Conservation (phyloP, 1,140 invertebrate species). For the Cotesia glomerata region DNA sequence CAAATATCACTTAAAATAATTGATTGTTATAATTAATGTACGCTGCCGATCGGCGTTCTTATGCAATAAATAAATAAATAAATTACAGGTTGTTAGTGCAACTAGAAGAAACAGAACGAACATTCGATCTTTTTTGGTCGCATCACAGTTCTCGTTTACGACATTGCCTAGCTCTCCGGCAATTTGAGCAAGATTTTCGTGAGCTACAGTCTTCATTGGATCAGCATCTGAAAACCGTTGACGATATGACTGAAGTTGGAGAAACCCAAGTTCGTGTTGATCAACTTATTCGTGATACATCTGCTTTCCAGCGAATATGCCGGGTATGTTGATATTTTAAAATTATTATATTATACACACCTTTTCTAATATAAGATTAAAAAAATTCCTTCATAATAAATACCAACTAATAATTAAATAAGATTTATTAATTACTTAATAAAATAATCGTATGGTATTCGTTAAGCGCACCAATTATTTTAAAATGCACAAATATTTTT, state of each 20-base stretch:
- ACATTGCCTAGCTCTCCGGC: constrained; percentile 86
- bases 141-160: constrained; percentile 86
- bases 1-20: too few relatives aligned
- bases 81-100: constrained; percentile 83
- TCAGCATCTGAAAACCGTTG: constrained; percentile 74
- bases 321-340: constrained; percentile 62
- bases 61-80: too few relatives aligned
- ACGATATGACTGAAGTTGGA: constrained; percentile 85
- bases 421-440: neutral
- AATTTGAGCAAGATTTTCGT: constrained; percentile 89
- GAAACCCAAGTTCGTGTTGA: constrained; percentile 82
- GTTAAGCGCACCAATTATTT: neutral
- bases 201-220: constrained; percentile 78
- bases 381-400: neutral
- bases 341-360: neutral
- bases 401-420: neutral
- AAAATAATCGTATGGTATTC: too few relatives aligned
- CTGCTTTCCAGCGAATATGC: constrained; percentile 78
- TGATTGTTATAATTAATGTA: too few relatives aligned
- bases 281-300: constrained; percentile 76
- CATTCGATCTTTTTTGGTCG: constrained; percentile 93
- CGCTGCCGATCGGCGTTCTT: too few relatives aligned
- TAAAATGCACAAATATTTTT: neutral
- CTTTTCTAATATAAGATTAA: neutral
- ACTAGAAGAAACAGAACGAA: constrained; percentile 92